Base-by-base conservation (phyloP, 2,113 vertebrate species). In the Acanthisitta chloris region DNA sequence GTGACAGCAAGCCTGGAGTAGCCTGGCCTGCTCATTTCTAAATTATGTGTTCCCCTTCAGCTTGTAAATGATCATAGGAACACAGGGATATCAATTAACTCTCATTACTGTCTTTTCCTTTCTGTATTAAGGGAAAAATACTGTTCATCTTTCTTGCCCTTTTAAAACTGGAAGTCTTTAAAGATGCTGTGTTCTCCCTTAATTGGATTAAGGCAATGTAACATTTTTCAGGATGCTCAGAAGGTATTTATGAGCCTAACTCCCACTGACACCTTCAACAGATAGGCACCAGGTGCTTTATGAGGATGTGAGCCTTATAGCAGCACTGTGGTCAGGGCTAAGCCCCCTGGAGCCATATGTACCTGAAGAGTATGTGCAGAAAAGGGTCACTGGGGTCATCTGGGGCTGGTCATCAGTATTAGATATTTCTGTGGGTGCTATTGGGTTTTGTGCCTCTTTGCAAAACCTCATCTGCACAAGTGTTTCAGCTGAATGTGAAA, bases 121-220 rank as follows among this genome's bases (percentile, higher is more conserved):
- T 90, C 31, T 52, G 7, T 84, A 14, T 66, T 81, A 43, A 59
- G 51, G 14, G 33, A 31, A 91, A 88, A 78, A 42, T 10, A 38
- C 34, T 33, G 9, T 66, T 93, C 4, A 20, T 52, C 69, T 70
- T 23, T 46, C 25, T 87, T 2, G 5, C 9, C 14, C 31, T 46
- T 92, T 86, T 61, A 25, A 76, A 94, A 66, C 12, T 13, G 38
- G 40, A 92, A 91, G 36, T 36, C 55, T 88, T 81, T 64, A 89
- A 78, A 78, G 34, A 49, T 31, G 38, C 8, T 57, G 3, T 81
- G 9, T 78, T 94, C 70, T 64, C 43, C 45, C 17, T 71, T 71
- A 71, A 51, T 36, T 58, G 40, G 40, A 67, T 79, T 79, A 74
- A 67, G n/a, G 28, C 45, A 48, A 3, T n/a, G 28, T n/a, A 82